These are phyloP conservation scores for Natator depressus DNA, from an alignment of 2,113 vertebrate genomes.

Conservation along the genomic window DNA sequence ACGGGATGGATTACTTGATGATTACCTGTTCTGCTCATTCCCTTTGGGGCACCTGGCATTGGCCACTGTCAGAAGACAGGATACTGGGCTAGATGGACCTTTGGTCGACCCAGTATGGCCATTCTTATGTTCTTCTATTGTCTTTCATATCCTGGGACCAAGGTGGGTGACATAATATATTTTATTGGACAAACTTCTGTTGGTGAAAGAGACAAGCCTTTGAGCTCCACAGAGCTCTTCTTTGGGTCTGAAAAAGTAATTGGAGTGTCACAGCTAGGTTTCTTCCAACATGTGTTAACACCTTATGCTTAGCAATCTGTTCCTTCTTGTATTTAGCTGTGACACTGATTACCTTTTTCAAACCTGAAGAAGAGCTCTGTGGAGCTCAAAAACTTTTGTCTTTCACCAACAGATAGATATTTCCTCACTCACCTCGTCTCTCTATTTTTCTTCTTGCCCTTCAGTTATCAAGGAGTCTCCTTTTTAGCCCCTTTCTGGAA, in stretches of 20 bases:
- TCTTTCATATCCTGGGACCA: too few species aligned
- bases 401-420: background rate
- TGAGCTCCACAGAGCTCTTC: background rate
- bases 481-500: background rate
- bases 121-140: background rate
- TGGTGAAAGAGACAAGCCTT: background rate
- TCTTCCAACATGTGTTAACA: background rate
- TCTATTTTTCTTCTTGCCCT: background rate
- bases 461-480: slow-evolving; percentile 18
- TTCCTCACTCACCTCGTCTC: background rate
- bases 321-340: background rate
- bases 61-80: too few species aligned
- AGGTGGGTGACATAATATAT: background rate
- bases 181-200: background rate
- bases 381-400: background rate
- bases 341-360: background rate
- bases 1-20: too few species aligned
- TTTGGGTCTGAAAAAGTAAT: background rate
- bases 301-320: background rate
- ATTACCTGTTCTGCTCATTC: too few species aligned
- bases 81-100: too few species aligned
- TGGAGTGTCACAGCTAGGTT: background rate
- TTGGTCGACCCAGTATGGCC: too few species aligned
- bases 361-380: background rate
- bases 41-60: too few species aligned